A percentile compares a stretch with the other conserved stretches of the same genome.
Evolutionary conservation across 1,140 invertebrate genomes (phyloP).

Genomic region (Dendroctonus valens): DNA sequence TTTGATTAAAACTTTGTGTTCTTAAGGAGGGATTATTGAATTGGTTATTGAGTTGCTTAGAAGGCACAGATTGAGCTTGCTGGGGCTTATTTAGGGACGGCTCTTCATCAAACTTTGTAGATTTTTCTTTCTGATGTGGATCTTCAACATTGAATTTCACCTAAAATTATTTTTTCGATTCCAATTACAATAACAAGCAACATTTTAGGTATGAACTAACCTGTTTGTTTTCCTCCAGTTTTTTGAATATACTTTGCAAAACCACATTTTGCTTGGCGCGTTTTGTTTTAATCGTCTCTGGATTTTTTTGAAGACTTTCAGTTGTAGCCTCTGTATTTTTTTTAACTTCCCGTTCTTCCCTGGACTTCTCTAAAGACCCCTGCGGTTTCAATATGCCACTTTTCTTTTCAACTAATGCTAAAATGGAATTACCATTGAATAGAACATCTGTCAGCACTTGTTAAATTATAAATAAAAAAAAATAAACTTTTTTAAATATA

Average conservation of each 20-base stretch:
- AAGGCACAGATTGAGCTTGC: background rate
- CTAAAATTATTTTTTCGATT: constrained; percentile 21
- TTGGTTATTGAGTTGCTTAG: constrained; percentile 20
- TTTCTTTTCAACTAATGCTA: constrained; percentile 53
- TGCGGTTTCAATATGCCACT: constrained; percentile 70
- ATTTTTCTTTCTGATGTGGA: constrained; percentile 34
- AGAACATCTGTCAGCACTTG: no score
- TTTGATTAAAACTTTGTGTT: constrained; percentile 39
- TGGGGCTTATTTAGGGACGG: background rate
- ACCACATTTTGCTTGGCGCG: constrained; percentile 48
- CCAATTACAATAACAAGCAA: background rate
- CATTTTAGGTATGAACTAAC: constrained; percentile 42
- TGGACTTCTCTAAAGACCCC: constrained; percentile 61
- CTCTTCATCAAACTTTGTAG: constrained; percentile 35
- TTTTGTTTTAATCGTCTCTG: constrained; percentile 42
- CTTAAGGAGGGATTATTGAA: constrained; percentile 24
- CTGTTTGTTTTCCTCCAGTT: constrained; percentile 62
- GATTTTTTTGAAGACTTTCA: constrained; percentile 30
- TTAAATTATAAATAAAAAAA: no score
- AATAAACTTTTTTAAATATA: no score
- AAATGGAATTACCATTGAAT: background rate
- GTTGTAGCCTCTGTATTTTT: constrained; percentile 15
- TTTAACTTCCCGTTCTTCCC: constrained; percentile 55
- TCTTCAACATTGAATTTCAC: constrained; percentile 46
- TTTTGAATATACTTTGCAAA: constrained; percentile 71